Evolutionary conservation across 1,140 invertebrate genomes (phyloP).

Genomic region (Diorhabda sublineata): DNA sequence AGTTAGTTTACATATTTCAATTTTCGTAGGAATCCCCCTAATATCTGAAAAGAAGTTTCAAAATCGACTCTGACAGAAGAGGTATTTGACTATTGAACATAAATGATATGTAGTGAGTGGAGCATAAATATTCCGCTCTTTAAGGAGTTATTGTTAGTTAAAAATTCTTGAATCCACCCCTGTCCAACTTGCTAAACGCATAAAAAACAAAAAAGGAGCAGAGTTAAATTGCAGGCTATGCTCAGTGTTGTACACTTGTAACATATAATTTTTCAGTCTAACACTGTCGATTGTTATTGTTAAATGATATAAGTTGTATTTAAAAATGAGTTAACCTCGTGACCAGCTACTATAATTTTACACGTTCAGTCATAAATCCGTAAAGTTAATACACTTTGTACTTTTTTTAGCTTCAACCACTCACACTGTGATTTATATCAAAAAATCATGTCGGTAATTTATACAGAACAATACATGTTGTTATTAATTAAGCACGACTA

Average conservation of each 20-base stretch:
- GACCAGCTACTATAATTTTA: conserved; percentile 11
- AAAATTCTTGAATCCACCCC: background rate
- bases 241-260: conserved; percentile 7
- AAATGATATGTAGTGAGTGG: no score
- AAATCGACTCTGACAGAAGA: no score
- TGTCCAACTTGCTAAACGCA: background rate
- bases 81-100: no score
- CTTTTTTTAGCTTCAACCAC: background rate
- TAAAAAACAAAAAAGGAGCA: conserved; percentile 5
- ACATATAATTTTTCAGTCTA: conserved; percentile 13
- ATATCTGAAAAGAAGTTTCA: no score
- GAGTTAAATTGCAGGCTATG: conserved; percentile 7
- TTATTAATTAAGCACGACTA: background rate
- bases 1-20: no score
- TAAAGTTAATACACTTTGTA: background rate
- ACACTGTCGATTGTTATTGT: conserved; percentile 13
- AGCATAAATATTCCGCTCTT: no score
- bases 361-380: background rate
- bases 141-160: no score
- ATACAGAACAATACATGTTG: background rate
- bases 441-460: background rate
- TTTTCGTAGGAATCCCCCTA: no score
- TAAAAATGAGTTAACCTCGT: conserved; percentile 3
- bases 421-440: background rate
- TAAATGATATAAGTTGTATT: conserved; percentile 13